Evolutionary conservation across 1,140 invertebrate species (phyloP).

Genomic region (Zophobas atratus): DNA sequence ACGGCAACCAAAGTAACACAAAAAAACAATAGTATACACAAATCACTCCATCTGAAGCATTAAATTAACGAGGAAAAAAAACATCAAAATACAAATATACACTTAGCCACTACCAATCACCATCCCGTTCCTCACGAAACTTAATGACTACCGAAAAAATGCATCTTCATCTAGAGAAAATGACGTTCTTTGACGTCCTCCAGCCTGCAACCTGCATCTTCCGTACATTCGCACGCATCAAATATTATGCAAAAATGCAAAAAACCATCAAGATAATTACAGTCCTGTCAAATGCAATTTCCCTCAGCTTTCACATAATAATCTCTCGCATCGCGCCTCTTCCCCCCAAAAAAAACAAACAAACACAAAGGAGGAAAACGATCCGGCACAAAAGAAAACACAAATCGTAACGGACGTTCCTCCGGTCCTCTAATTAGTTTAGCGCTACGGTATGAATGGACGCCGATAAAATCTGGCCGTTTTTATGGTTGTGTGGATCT

Average conservation of each 20-base stretch:
- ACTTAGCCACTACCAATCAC: too few relatives aligned
- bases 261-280: constrained; percentile 6
- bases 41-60: too few relatives aligned
- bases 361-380: constrained; percentile 6
- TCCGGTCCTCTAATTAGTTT: constrained; percentile 1
- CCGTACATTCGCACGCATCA: constrained; percentile 3
- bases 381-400: neutral
- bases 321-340: neutral
- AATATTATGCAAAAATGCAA: constrained; percentile 17
- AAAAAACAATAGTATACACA: too few relatives aligned
- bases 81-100: too few relatives aligned
- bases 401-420: neutral
- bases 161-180: too few relatives aligned
- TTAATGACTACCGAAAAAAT: too few relatives aligned
- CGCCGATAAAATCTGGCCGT: neutral
- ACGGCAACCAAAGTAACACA: too few relatives aligned
- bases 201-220: neutral
- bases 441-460: neutral
- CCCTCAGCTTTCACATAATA: constrained; percentile 25
- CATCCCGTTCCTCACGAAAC: too few relatives aligned
- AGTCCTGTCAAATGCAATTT: constrained; percentile 17
- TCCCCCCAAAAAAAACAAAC: neutral
- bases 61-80: too few relatives aligned
- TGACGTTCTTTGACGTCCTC: too few relatives aligned
- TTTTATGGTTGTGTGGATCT: constrained; percentile 5